Evolutionary conservation across 2,888 invertebrate species (phyloP).

Genomic region (Amphimallon solstitiale): DNA sequence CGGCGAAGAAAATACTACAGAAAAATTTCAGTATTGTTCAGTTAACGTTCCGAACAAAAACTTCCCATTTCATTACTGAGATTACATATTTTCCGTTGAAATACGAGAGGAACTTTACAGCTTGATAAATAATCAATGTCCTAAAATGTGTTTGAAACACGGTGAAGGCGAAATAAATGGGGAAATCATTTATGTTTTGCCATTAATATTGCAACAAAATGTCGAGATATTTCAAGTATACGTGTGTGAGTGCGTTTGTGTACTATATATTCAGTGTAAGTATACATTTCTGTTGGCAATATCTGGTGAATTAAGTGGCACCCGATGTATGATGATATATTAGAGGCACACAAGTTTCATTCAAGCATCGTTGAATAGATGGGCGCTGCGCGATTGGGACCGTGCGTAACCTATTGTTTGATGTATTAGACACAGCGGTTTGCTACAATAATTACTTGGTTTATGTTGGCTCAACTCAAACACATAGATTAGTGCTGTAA

Average conservation of each 20-base stretch:
- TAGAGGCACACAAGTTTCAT: constrained; percentile 31
- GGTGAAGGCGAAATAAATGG: no score
- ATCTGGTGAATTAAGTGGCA: constrained; percentile 28
- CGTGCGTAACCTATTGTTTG: constrained; percentile 41
- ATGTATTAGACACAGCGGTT: constrained; percentile 42
- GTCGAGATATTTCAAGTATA: not conserved
- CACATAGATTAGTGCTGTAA: constrained; percentile 41
- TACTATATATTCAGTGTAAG: no score
- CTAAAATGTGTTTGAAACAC: not conserved
- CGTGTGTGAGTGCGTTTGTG: constrained; percentile 1
- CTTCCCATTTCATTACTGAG: constrained; percentile 17
- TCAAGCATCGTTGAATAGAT: constrained; percentile 28
- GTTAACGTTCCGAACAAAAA: not conserved
- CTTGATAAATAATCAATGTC: constrained; percentile 1
- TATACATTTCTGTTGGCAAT: constrained; percentile 9
- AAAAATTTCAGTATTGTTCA: constrained; percentile 9
- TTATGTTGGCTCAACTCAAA: constrained; percentile 39
- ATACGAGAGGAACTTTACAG: constrained; percentile 5
- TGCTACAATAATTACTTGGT: constrained; percentile 40
- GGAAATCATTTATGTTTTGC: no score
- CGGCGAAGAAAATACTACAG: constrained; percentile 1
- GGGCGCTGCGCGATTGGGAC: constrained; percentile 17
- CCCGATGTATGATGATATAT: constrained; percentile 29
- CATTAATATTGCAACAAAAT: no score
- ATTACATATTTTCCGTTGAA: constrained; percentile 17